phyloP scores from a whole-genome alignment of 2,797 vertebrate species.

The Leptodactylus fallax region DNA sequence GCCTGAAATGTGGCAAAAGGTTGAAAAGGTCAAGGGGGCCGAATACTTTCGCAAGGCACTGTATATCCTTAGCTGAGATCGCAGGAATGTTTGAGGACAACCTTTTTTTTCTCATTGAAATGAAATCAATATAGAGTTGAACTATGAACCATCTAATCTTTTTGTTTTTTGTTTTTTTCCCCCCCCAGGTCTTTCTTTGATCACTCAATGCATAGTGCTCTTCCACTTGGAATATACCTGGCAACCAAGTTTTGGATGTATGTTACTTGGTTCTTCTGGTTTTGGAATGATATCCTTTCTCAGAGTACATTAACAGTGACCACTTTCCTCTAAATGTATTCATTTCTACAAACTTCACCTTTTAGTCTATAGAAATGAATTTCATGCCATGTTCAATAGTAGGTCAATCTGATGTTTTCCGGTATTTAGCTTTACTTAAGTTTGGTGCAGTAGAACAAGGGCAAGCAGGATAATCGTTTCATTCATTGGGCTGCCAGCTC shows the following conservation, averaged over 20 bases:
- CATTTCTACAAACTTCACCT: not conserved
- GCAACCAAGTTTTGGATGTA: conserved; percentile 99
- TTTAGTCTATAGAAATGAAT: not conserved
- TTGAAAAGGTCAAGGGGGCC: too few relatives aligned
- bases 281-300: conserved; percentile 99
- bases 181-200: conserved; percentile 93
- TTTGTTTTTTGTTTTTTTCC: conserved; percentile 12
- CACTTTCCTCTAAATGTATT: not conserved
- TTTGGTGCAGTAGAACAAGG: too few relatives aligned
- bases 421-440: too few relatives aligned
- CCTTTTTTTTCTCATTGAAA: too few relatives aligned
- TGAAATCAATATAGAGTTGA: too few relatives aligned
- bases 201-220: conserved; percentile 99
- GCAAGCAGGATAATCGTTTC: too few relatives aligned
- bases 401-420: not conserved
- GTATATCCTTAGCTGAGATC: too few relatives aligned
- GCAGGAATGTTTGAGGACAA: too few relatives aligned
- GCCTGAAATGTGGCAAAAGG: too few relatives aligned
- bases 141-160: too few relatives aligned
- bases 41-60: too few relatives aligned
- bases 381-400: not conserved
- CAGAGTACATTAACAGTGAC: not conserved
- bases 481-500: not conserved
- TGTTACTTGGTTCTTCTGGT: conserved; percentile 99
- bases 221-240: conserved; percentile 98